A percentile compares a stretch with the other conserved stretches of the same genome.
Conservation (phyloP, 1,140 invertebrate genomes). For the Scaptomyza graminum region DNA sequence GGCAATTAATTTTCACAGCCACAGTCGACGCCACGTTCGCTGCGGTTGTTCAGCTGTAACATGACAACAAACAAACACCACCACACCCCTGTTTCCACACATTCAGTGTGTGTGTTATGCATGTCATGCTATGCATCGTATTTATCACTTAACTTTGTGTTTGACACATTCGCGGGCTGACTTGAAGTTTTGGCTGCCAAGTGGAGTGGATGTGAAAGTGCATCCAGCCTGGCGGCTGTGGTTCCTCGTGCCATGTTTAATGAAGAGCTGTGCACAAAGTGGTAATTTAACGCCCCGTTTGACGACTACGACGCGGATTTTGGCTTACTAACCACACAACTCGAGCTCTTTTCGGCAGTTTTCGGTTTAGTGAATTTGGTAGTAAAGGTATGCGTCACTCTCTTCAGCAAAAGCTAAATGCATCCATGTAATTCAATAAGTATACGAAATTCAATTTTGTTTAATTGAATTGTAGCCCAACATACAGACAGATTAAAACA, state of each 20-base stretch:
- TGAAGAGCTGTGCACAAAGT: conserved; percentile 60
- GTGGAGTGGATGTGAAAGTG: conserved; percentile 27
- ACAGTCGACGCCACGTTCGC: conserved; percentile 73
- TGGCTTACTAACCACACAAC: conserved; percentile 4
- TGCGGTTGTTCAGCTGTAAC: conserved; percentile 81
- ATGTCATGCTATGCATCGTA: conserved; percentile 63
- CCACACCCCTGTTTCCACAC: background rate
- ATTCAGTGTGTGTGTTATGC: conserved; percentile 1
- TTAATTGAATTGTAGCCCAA: conserved; percentile 61
- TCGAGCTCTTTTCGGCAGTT: conserved; percentile 23
- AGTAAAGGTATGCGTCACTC: conserved; percentile 17
- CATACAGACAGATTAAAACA: conserved; percentile 23
- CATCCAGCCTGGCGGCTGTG: conserved; percentile 12
- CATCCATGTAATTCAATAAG: conserved; percentile 63
- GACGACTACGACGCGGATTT: conserved; percentile 40
- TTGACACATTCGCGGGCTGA: conserved; percentile 75
- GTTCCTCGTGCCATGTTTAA: conserved; percentile 45
- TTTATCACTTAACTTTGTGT: conserved; percentile 81
- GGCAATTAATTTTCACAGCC: conserved; percentile 83
- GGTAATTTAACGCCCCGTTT: conserved; percentile 77
- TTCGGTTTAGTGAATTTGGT: conserved; percentile 65
- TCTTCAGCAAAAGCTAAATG: conserved; percentile 52
- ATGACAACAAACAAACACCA: conserved; percentile 73
- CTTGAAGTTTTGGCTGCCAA: conserved; percentile 56
- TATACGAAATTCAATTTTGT: conserved; percentile 57